Evolutionary conservation across 2,888 invertebrate species (phyloP), one percentile per base, ranked within the genome.

Genomic region (Aethes cnicana): DNA sequence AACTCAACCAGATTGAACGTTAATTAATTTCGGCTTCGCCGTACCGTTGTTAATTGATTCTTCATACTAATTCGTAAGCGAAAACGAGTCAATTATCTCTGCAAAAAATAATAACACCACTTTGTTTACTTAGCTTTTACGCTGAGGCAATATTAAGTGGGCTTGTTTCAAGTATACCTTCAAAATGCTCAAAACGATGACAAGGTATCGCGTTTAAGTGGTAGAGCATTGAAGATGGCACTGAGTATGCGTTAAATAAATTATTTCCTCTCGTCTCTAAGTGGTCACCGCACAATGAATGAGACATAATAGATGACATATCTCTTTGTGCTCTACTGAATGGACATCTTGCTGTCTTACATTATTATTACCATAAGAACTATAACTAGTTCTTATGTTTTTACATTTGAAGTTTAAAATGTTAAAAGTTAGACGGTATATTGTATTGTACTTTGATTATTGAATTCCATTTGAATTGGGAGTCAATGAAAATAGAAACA

Each of bases 11-110:
- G 69, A 71, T 23, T 25, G 74, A 77, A 76, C 57, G 68, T 75
- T 84, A 85, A 87, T 88, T 86, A 85, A 78, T 73, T 77, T 80
- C 64, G 68, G 79, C 80, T 79, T 77, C 78, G 80, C 74, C 69
- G 72, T 72, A 74, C 70, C 63, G 63, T 68, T 59, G 76, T 69
- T 84, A 85, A 86, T 86, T 83, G 82, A 82, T 84, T 81, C 70
- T 76, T 79, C 74, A 78, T 73, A 81, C 77, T 76, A 72, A 82
- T 79, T 78, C 73, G 63, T 57, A 58, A 59, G 62, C 68, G 66
- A 72, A 72, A 71, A 76, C 68, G 57, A 66, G 65, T 75, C 69
- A 72, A 77, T 78, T 70, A 63, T 25, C 59, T 53, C 54, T 54
- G 56, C 57, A 59, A 66, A 68, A 66, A 68, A 69, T 59, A 56